These are phyloP conservation scores for Pimpla rufipes DNA, from an alignment of 2,888 invertebrate species.

Conservation along the genomic window DNA sequence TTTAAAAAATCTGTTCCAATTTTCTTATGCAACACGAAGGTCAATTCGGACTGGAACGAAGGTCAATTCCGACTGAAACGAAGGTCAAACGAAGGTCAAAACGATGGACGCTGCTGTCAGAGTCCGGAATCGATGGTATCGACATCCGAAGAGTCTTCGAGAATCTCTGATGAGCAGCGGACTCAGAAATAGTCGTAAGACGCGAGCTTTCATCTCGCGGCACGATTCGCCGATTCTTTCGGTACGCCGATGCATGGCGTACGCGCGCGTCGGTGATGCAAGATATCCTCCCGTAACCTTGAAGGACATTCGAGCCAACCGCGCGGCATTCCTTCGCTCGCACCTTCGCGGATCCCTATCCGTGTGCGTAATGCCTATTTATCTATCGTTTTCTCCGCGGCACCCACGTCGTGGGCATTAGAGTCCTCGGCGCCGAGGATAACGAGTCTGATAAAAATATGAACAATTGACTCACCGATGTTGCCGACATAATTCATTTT, in stretches of 20 bases:
- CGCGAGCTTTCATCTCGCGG: neutral
- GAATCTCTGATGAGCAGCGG: neutral
- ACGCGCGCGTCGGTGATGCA: constrained; percentile 67
- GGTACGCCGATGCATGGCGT: constrained; percentile 29
- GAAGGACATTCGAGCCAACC: constrained; percentile 71
- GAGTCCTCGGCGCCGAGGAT: constrained; percentile 20
- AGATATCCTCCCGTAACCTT: constrained; percentile 72
- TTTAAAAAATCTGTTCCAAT: too few relatives aligned
- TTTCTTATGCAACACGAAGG: too few relatives aligned
- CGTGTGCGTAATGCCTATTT: constrained; percentile 35
- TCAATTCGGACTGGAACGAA: too few relatives aligned
- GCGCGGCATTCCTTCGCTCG: constrained; percentile 59
- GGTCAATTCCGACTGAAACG: too few relatives aligned
- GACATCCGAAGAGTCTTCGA: neutral
- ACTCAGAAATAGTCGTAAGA: neutral
- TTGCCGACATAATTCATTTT: constrained; percentile 1
- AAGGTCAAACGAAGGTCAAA: neutral
- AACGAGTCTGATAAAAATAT: constrained; percentile 30
- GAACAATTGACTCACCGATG: neutral
- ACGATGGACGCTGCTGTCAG: neutral
- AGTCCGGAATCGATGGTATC: neutral
- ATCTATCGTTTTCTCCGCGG: constrained; percentile 31
- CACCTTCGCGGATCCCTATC: constrained; percentile 48
- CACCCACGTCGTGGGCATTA: constrained; percentile 23
- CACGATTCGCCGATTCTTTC: constrained; percentile 30